Conservation (phyloP, 2,113 vertebrate species). For the Trichomycterus rosablanca region DNA sequence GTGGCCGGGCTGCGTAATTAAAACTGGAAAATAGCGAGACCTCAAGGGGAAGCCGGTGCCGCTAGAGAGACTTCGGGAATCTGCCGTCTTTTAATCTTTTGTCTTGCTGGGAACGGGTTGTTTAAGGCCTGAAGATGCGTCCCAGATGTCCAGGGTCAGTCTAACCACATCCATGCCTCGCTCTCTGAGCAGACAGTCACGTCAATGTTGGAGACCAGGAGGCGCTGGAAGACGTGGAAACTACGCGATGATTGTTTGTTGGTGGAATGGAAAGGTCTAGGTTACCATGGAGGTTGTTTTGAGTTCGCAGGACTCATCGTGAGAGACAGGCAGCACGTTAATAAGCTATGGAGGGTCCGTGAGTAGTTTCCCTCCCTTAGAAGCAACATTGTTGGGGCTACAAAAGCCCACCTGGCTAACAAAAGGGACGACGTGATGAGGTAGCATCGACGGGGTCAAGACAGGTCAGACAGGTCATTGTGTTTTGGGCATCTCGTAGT, state of each 20-base stretch:
- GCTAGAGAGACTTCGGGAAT: constrained; percentile 56
- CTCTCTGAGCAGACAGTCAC: constrained; percentile 31
- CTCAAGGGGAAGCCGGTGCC: constrained; percentile 43
- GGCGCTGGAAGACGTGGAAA: constrained; percentile 10
- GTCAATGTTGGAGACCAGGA: constrained; percentile 12
- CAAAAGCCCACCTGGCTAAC: constrained; percentile 43
- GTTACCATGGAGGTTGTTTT: constrained; percentile 20
- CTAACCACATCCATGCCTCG: constrained; percentile 35
- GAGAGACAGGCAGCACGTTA: constrained; percentile 34
- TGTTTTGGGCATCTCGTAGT: constrained; percentile 19
- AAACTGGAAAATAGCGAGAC: constrained; percentile 46
- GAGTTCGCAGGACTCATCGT: background rate
- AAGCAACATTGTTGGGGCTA: constrained; percentile 31
- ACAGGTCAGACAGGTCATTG: constrained; percentile 36
- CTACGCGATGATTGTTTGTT: constrained; percentile 28
- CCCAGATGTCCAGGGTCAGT: constrained; percentile 62
- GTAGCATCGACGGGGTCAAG: constrained; percentile 33
- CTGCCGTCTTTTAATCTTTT: constrained; percentile 53
- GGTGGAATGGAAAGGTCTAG: constrained; percentile 9
- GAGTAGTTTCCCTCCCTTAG: constrained; percentile 35
- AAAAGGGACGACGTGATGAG: constrained; percentile 30
- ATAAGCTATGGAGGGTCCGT: constrained; percentile 21
- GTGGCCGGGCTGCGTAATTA: constrained; percentile 53
- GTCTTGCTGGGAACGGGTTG: constrained; percentile 56
- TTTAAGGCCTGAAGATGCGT: constrained; percentile 59